Evolutionary conservation across 2,888 invertebrate species (phyloP).

Genomic region (Brachyptera risi): DNA sequence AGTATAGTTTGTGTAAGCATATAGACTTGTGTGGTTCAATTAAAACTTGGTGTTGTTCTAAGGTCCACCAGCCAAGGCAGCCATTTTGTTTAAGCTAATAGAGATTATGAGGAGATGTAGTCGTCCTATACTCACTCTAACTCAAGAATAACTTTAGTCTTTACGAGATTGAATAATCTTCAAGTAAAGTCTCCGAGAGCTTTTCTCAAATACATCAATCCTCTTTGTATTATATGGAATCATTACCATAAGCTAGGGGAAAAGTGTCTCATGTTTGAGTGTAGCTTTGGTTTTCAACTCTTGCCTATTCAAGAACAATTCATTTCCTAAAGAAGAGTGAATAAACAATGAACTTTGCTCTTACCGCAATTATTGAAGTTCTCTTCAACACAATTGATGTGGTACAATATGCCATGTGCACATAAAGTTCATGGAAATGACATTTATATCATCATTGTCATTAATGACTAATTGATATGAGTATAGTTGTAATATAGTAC

Average conservation of each 20-base stretch:
- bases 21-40: slow-evolving; percentile 27
- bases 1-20: slow-evolving; percentile 21
- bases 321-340: background rate
- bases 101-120: slow-evolving; percentile 19
- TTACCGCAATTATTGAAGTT: background rate
- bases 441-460: too few species aligned
- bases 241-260: slow-evolving; percentile 18
- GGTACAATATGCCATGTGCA: too few species aligned
- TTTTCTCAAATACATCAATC: slow-evolving; percentile 19
- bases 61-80: slow-evolving; percentile 24
- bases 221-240: too few species aligned
- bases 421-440: too few species aligned
- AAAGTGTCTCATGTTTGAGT: slow-evolving; percentile 8
- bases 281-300: background rate
- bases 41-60: slow-evolving; percentile 30
- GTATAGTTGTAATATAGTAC: too few species aligned
- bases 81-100: slow-evolving; percentile 27
- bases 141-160: slow-evolving; percentile 22
- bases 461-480: too few species aligned
- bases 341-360: slow-evolving; percentile 7
- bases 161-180: slow-evolving; percentile 27
- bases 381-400: too few species aligned
- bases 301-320: too few species aligned
- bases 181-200: slow-evolving; percentile 6
- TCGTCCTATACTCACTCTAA: slow-evolving; percentile 6